Evolutionary conservation across 2,797 vertebrate genomes (phyloP), one percentile per base, ranked within the genome.

Genomic region (Gymnodraco acuticeps): DNA sequence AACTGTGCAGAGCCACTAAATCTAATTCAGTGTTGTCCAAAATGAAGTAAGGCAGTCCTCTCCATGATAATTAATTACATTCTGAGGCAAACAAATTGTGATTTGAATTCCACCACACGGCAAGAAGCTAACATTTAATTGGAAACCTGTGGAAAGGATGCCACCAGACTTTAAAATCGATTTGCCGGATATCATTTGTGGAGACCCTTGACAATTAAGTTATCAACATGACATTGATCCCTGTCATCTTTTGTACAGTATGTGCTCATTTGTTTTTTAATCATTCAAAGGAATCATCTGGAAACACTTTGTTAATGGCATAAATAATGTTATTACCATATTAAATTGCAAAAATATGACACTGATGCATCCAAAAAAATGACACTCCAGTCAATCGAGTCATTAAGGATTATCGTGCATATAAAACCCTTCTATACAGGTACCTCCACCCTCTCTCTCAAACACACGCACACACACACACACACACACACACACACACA

Each of bases 391-490:
- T 19, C 3, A 78, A 65, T 33, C 70, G 43, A 82, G 19, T 70
- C 20, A 73, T 56, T 80, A 75, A 67, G 63, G 61, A 80, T 79
- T 47, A 51, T 66, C 0, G 13, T 68, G 55, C 51, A 72, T 82
- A 58, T 33, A 27, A 46, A 78, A 66, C 71, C 27, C 23, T 79
- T 19, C 56, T 71, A 52, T 42, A 11, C 48, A 52, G 64, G 11
- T 54, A 70, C n/a, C 55, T 59, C 48, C 68, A 74, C 64, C 80
- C 65, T 62, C 42, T 51, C 27, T 50, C 33, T 7, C 33, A 38
- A 6, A 38, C 33, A 38, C 33, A 38, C 43, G 41, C 33, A 14
- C 31, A 60, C 50, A 48, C 51, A 23, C 38, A 16, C 54, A 41
- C 27, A 46, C 58, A 51, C 17, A 23, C 5, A 17, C 48, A 19